Base-by-base conservation (phyloP, 2,888 invertebrate genomes). In the Drosophila kanekoi region DNA sequence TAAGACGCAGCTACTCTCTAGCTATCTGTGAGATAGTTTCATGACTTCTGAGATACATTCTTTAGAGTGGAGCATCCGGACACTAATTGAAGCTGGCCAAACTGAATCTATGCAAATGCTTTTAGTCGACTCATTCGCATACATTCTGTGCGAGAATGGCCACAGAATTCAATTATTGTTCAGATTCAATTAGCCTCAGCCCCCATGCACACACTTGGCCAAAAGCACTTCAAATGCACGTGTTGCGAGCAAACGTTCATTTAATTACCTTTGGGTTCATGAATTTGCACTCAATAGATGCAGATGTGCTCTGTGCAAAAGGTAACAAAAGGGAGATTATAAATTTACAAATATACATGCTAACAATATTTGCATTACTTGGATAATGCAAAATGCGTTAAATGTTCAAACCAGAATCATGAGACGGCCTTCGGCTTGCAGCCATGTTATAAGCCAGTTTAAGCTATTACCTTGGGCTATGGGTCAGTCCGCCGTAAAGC, bases 131-230 rank as follows among this genome's bases (percentile, higher is more conserved):
- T n/a, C 40, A 37, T 14, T 41, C 28, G 8, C 14, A 56, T 37
- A 23, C 43, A 52, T 37, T 38, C 45, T 3, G 11, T 43, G 28
- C 28, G 8, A 28, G 40, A 40, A 20, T 54, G 13, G 49, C 61
- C 71, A 52, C 71, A 62, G 47, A 76, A 76, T 38, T 59, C 38
- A 72, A 72, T 77, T 77, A 72, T 35, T 35, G 33, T n/a, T 32
- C 41, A 56, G 57, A 77, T 72, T 72, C 69, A 61, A 77, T 76
- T 73, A 76, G 54, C 38, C 16, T 6, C 18, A 2, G n/a, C 4
- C 14, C 10, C 16, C 41, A 43, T 32, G 40, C 52, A 35, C 54
- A 48, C 32, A 53, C 28, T 28, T 28, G 53, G 43, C 43, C 38
- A 44, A 43, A 37, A 11, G 14, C 48, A 16, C 33, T 38, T 18